Evolutionary conservation across 2,888 invertebrate species (phyloP).

Genomic region (Synergus laeviventris): DNA sequence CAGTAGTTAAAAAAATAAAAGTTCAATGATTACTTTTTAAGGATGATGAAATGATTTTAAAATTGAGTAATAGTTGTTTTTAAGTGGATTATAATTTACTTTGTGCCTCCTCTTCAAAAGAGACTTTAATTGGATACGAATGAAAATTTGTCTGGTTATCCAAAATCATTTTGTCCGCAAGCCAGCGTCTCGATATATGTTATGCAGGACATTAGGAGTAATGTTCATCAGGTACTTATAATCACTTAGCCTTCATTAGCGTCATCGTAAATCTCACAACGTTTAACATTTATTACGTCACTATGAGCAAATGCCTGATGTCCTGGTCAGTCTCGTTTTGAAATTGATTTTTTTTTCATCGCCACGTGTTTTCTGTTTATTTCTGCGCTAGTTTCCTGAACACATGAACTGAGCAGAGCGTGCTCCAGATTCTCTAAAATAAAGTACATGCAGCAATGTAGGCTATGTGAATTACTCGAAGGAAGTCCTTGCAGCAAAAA

Average conservation of each 20-base stretch:
- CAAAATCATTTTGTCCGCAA: conserved; percentile 41
- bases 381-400: conserved; percentile 13
- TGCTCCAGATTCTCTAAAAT: conserved; percentile 50
- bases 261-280: conserved; percentile 57
- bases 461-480: conserved; percentile 43
- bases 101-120: background rate
- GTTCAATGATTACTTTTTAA: too few species aligned
- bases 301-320: background rate
- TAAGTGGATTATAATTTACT: too few species aligned
- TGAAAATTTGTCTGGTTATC: conserved; percentile 1
- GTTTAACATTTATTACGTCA: conserved; percentile 19
- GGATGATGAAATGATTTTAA: too few species aligned
- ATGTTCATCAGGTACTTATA: conserved; percentile 50
- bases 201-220: conserved; percentile 9
- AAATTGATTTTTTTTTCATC: conserved; percentile 5
- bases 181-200: conserved; percentile 42
- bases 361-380: conserved; percentile 12
- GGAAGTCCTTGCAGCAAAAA: conserved; percentile 43
- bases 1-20: background rate
- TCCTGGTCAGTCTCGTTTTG: background rate
- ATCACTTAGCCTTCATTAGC: conserved; percentile 61
- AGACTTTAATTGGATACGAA: background rate
- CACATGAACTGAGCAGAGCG: conserved; percentile 41
- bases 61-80: too few species aligned
- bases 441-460: conserved; percentile 44